Evolutionary conservation across 2,113 vertebrate species (phyloP).

Genomic region (Eupsittula cactorum): DNA sequence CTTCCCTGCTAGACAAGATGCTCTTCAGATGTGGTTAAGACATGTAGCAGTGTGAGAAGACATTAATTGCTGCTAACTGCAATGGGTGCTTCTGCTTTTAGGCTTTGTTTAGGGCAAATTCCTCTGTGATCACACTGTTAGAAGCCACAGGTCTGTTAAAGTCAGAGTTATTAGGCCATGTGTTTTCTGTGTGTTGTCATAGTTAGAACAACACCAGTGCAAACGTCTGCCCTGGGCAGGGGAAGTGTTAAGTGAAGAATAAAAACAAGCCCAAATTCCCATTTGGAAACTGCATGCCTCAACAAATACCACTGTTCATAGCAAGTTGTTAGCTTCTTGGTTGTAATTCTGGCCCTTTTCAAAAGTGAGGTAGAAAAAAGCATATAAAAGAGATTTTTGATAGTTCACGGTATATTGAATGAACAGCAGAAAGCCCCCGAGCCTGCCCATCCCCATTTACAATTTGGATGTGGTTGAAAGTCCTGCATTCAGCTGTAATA

Average conservation of each 20-base stretch:
- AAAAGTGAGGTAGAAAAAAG: constrained; percentile 41
- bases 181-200: constrained; percentile 51
- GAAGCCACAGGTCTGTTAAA: constrained; percentile 47
- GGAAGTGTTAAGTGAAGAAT: constrained; percentile 61
- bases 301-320: constrained; percentile 61
- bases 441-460: neutral
- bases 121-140: constrained; percentile 57
- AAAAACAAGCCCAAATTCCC: constrained; percentile 61
- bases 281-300: constrained; percentile 60
- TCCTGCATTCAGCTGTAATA: neutral
- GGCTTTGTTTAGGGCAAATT: constrained; percentile 56
- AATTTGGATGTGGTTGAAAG: neutral
- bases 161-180: constrained; percentile 52
- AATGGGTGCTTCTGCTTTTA: neutral
- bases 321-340: constrained; percentile 51
- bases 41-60: constrained; percentile 30
- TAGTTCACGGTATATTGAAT: neutral
- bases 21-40: neutral
- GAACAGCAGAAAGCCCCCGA: constrained; percentile 26
- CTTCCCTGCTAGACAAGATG: neutral
- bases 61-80: constrained; percentile 34
- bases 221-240: constrained; percentile 1
- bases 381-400: constrained; percentile 50
- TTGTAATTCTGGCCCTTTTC: constrained; percentile 48
- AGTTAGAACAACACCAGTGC: neutral